Evolutionary conservation across 2,113 vertebrate genomes (phyloP), one percentile per base, ranked within the genome.

Genomic region (Egretta garzetta): DNA sequence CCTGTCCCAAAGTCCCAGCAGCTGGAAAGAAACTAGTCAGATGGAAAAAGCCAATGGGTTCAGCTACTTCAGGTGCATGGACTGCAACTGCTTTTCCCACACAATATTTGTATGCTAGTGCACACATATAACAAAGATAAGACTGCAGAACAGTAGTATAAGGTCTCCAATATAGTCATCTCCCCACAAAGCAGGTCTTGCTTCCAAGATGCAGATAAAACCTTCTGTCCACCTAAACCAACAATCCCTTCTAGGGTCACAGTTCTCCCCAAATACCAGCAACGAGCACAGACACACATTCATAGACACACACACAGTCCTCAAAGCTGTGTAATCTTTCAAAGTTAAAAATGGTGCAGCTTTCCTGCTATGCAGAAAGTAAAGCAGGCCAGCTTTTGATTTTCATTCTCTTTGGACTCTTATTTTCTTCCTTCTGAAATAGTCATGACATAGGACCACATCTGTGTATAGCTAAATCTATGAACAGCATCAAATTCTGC

Each of bases 281-380:
- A 66, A 39, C 0, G 0, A 53, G 28, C 39, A 73, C 49, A 76
- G 21, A 35, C 27, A 50, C 6, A 13, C 37, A 18, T 1, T 3
- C 23, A 41, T 3, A 27, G 3, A 41, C 8, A 75, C 3, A 66
- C 3, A 52, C 27, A 49, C 3, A 75, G 11, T 53, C 17, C 52
- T 70, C 39, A 64, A 70, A 77, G 33, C 18, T 45, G 13, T 32
- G 50, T n/a, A 13, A 68, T 62, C 33, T 56, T 64, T 56, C n/a
- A 2, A 50, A 55, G 55, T 35, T 50, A 49, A 75, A 92, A 89
- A 66, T 18, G 0, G 86, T 37, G 47, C 41, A 67, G 32, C 17
- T 32, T 67, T 85, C 37, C 64, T 71, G 27, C n/a, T 53, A 53
- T 5, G 8, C 41, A 58, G 28, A n/a, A 93, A 47, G 4, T 39